Evolutionary conservation across 64 coral and sea anemone genomes (phyloP).

Genomic region (Platygyra sinensis): DNA sequence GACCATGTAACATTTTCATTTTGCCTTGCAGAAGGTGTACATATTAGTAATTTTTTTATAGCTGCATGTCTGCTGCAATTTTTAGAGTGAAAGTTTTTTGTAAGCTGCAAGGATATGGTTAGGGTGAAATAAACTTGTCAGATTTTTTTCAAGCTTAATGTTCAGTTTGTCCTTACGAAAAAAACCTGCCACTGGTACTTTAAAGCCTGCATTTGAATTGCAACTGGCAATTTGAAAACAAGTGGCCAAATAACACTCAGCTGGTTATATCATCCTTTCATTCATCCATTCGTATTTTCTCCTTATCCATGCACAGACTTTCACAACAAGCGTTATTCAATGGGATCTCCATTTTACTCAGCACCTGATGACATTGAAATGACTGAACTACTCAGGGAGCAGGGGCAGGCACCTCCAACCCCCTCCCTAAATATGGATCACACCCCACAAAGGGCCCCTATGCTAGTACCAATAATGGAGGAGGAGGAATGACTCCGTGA

Average conservation of each 20-base stretch:
- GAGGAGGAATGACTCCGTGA: background rate
- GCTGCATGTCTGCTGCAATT: too few relatives aligned
- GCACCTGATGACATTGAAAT: conserved; percentile 87
- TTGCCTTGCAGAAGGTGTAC: too few relatives aligned
- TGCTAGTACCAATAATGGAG: background rate
- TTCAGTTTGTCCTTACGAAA: too few relatives aligned
- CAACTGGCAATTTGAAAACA: too few relatives aligned
- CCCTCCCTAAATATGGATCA: conserved; percentile 15
- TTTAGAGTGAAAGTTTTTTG: too few relatives aligned
- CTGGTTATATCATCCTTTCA: background rate
- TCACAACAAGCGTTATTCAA: conserved; percentile 73
- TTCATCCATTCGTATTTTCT: conserved; percentile 20
- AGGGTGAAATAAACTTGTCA: too few relatives aligned
- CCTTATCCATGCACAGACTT: conserved; percentile 59
- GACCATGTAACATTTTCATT: too few relatives aligned
- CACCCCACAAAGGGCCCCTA: conserved; percentile 11
- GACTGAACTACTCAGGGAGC: conserved; percentile 59
- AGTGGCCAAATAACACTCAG: background rate
- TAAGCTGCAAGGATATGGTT: too few relatives aligned
- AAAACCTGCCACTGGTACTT: too few relatives aligned
- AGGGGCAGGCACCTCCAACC: conserved; percentile 22
- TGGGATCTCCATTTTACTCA: conserved; percentile 89
- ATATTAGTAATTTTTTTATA: too few relatives aligned
- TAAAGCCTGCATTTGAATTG: too few relatives aligned
- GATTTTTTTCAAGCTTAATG: too few relatives aligned